Evolutionary conservation across 2,797 vertebrate genomes (phyloP).

Genomic region (Vireo griseus): DNA sequence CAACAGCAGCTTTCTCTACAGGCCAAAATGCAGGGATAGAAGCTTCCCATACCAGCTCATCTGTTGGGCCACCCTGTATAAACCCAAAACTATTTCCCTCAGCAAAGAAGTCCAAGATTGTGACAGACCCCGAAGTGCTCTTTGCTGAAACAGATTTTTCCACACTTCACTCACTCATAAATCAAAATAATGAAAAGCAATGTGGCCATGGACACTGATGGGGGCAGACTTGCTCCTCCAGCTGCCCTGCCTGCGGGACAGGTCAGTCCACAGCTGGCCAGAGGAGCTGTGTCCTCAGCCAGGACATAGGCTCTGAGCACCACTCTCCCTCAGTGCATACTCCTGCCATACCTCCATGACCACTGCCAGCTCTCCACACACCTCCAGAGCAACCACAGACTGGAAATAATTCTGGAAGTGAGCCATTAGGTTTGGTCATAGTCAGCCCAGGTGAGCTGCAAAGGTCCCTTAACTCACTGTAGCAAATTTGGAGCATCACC

Average conservation of each 20-base stretch:
- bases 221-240: neutral
- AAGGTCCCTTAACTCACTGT: neutral
- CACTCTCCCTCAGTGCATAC: neutral
- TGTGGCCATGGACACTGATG: neutral
- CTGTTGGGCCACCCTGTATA: no score
- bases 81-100: neutral
- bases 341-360: neutral
- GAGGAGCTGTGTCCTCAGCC: neutral
- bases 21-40: neutral
- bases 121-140: neutral
- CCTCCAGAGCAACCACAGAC: neutral
- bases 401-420: neutral
- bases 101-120: neutral
- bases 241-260: neutral
- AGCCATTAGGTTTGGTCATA: neutral
- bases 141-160: neutral
- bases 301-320: neutral
- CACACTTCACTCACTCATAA: neutral
- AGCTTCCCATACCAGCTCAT: neutral
- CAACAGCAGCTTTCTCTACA: neutral
- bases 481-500: neutral
- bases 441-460: neutral
- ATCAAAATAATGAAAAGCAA: neutral
- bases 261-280: neutral
- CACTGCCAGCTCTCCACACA: neutral